phyloP scores from a whole-genome alignment of 1,140 invertebrate genomes.

The Tribolium castaneum region DNA sequence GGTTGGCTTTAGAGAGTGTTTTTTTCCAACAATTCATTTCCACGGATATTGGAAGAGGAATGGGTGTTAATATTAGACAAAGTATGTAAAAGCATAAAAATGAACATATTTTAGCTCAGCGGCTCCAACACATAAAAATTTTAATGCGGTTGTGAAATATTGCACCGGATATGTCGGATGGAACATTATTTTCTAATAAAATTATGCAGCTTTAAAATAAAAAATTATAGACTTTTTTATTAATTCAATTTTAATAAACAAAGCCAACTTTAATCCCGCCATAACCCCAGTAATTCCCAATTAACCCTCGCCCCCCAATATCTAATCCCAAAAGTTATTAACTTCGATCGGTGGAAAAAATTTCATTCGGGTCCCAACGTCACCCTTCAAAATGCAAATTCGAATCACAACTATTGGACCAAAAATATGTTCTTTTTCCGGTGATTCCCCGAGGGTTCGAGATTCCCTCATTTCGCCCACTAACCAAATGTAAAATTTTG shows the following conservation, averaged over 20 bases:
- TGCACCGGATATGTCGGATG: background rate
- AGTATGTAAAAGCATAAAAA: conserved; percentile 2
- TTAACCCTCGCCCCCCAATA: background rate
- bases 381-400: background rate
- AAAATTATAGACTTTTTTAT: background rate
- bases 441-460: background rate
- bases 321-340: background rate
- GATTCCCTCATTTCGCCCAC: background rate
- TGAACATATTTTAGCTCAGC: background rate
- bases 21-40: no score
- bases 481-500: no score
- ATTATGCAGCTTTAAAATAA: background rate
- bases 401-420: background rate
- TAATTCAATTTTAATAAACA: no score
- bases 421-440: background rate
- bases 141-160: conserved; percentile 18
- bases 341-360: background rate
- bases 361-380: background rate
- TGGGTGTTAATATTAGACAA: background rate
- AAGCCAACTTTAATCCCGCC: no score
- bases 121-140: conserved; percentile 9
- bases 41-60: background rate
- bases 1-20: background rate
- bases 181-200: conserved; percentile 8
- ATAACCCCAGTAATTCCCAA: no score